Conservation (phyloP, 2,888 invertebrate species). For the Noctua janthe region DNA sequence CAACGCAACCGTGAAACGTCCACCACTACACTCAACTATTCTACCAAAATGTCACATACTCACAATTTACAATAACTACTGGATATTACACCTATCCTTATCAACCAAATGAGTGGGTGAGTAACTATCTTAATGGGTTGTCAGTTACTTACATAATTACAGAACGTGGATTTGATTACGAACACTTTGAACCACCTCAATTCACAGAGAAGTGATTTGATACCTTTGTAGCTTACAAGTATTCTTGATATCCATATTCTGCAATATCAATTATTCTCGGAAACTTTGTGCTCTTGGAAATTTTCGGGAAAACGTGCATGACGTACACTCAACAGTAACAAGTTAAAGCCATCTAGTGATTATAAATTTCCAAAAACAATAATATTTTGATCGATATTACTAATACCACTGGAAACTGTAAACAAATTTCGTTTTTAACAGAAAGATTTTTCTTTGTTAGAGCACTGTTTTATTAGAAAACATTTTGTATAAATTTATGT, state of each 20-base stretch:
- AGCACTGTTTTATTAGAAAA: constrained; percentile 8
- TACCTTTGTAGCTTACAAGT: neutral
- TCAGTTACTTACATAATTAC: constrained; percentile 38
- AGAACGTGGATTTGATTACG: constrained; percentile 33
- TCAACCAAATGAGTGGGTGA: constrained; percentile 50
- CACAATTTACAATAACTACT: constrained; percentile 52
- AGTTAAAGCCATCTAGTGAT: constrained; percentile 3
- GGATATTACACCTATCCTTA: constrained; percentile 49
- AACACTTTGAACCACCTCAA: constrained; percentile 26
- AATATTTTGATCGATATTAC: constrained; percentile 15
- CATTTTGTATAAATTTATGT: constrained; percentile 9
- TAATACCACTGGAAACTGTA: constrained; percentile 17
- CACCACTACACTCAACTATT: constrained; percentile 32
- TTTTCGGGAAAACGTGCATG: constrained; percentile 1
- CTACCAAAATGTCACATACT: constrained; percentile 25
- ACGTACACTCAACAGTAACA: neutral
- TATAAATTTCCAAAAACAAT: constrained; percentile 5
- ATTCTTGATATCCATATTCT: constrained; percentile 4
- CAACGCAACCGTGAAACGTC: constrained; percentile 11
- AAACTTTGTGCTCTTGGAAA: neutral
- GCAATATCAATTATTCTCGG: constrained; percentile 8
- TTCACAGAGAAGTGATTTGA: constrained; percentile 30
- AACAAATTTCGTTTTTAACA: constrained; percentile 21
- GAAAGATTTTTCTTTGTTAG: neutral
- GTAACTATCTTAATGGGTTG: constrained; percentile 44